Conservation (phyloP, 1,140 invertebrate genomes). For the Notospermus geniculatus region DNA sequence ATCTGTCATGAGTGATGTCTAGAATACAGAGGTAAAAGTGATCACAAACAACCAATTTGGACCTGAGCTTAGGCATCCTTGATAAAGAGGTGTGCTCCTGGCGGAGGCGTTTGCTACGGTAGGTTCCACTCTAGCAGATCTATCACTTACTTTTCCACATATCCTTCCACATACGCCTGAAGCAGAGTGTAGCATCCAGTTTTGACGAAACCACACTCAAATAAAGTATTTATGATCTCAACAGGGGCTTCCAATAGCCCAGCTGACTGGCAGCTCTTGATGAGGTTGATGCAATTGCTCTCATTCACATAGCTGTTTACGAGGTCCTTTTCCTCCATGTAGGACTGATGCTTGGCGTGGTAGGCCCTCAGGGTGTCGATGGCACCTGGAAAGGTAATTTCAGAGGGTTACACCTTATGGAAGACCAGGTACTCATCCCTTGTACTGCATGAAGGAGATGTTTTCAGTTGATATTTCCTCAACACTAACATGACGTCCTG, state of each 20-base stretch:
- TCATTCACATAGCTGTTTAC: slow-evolving; percentile 7
- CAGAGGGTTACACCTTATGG: no score
- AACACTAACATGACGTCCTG: not conserved
- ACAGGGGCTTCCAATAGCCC: not conserved
- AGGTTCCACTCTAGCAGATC: no score
- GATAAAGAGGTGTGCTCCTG: no score
- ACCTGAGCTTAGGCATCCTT: no score
- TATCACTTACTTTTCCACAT: slow-evolving; percentile 14
- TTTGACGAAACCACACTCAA: slow-evolving; percentile 22
- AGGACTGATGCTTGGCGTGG: not conserved
- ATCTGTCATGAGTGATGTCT: no score
- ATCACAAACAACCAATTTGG: no score
- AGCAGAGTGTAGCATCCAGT: slow-evolving; percentile 11
- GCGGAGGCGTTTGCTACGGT: no score
- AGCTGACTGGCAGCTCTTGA: slow-evolving; percentile 8
- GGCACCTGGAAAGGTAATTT: slow-evolving; percentile 20
- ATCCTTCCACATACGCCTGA: slow-evolving; percentile 11
- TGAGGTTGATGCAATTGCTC: slow-evolving; percentile 7
- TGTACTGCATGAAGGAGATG: not conserved
- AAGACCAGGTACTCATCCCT: not conserved
- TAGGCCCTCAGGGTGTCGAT: slow-evolving; percentile 11
- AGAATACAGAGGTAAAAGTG: no score
- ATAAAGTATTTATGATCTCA: slow-evolving; percentile 14
- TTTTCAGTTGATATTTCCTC: no score
- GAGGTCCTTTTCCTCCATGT: slow-evolving; percentile 11